phyloP scores from a whole-genome alignment of 2,888 invertebrate species.

The Andrena haemorrhoa region DNA sequence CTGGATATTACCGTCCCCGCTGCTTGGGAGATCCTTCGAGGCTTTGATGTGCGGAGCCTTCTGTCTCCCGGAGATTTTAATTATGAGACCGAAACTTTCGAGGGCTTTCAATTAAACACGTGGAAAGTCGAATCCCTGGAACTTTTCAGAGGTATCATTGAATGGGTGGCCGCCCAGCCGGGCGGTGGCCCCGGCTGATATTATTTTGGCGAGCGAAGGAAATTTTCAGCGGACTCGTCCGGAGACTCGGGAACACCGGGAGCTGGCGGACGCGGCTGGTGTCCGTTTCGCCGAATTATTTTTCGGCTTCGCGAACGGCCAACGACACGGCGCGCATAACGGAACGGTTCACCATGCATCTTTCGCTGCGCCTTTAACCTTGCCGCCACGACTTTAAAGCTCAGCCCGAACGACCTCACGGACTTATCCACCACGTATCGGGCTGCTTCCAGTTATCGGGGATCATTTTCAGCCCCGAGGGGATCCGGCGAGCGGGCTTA shows the following conservation, averaged over 20 bases:
- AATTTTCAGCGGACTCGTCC: neutral
- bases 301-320: conserved; percentile 1
- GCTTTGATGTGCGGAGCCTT: conserved; percentile 67
- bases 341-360: conserved; percentile 47
- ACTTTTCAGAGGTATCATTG: conserved; percentile 39
- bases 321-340: conserved; percentile 25
- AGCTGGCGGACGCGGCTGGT: neutral
- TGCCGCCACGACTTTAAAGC: conserved; percentile 62
- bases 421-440: conserved; percentile 65
- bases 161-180: too few relatives aligned
- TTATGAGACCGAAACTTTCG: conserved; percentile 66
- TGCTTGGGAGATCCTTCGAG: conserved; percentile 45
- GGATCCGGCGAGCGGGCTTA: conserved; percentile 77
- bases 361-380: conserved; percentile 52
- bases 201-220: neutral
- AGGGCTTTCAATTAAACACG: conserved; percentile 59
- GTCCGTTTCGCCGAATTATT: conserved; percentile 12
- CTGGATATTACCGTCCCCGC: conserved; percentile 61
- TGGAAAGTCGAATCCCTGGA: conserved; percentile 37
- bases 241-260: neutral
- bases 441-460: conserved; percentile 81
- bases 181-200: neutral
- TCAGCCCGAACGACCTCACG: conserved; percentile 60
- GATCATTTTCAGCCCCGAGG: conserved; percentile 81
- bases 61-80: conserved; percentile 64